phyloP scores from a whole-genome alignment of 2,797 vertebrate genomes.

The Choloepus didactylus region DNA sequence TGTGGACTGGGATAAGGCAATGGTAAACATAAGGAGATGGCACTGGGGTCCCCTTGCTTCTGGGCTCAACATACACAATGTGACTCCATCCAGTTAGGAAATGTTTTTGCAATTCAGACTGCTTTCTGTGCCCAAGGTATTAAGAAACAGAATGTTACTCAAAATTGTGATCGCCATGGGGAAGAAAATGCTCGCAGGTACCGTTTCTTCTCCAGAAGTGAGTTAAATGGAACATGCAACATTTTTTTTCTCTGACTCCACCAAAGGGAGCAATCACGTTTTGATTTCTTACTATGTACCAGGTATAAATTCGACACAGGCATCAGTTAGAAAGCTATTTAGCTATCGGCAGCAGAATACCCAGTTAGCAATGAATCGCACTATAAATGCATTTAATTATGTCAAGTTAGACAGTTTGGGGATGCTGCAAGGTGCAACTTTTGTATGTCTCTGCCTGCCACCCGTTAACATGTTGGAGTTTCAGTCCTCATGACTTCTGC shows the following conservation, averaged over 20 bases:
- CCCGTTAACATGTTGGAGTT: neutral
- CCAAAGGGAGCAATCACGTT: neutral
- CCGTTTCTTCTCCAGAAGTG: neutral
- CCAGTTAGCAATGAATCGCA: too few species aligned
- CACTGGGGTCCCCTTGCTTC: neutral
- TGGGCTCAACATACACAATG: neutral
- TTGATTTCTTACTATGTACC: neutral
- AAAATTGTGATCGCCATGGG: neutral
- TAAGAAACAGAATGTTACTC: neutral
- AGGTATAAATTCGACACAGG: neutral
- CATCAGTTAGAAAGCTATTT: neutral
- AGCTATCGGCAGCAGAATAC: neutral
- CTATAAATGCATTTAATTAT: neutral
- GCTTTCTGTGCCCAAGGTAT: neutral
- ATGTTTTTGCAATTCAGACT: neutral
- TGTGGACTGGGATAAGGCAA: neutral
- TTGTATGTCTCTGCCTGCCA: neutral
- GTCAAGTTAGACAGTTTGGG: neutral
- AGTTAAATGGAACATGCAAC: neutral
- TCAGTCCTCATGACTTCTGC: neutral
- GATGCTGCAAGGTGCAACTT: neutral
- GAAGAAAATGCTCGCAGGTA: neutral
- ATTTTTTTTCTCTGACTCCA: neutral
- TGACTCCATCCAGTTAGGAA: neutral
- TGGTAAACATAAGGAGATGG: neutral